Evolutionary conservation across 2,113 vertebrate species (phyloP).

Genomic region (Aegotheles bennettii): DNA sequence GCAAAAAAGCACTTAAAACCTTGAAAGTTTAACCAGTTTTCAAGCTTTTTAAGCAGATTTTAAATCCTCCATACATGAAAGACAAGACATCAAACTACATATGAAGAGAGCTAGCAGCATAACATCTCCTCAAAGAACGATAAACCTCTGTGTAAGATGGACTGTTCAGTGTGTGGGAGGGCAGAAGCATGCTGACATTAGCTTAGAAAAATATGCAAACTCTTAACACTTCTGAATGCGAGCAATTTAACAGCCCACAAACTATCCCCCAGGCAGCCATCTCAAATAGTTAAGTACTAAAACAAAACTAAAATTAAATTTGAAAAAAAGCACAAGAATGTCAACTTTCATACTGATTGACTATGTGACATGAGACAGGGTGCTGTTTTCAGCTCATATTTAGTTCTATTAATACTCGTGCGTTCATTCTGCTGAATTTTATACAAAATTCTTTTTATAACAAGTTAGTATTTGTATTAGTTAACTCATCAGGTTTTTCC

Average conservation of each 20-base stretch:
- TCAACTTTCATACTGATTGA: background rate
- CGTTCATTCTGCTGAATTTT: background rate
- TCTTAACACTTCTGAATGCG: constrained; percentile 11
- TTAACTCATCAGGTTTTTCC: background rate
- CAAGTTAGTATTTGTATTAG: background rate
- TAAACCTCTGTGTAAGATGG: background rate
- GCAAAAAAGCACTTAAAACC: background rate
- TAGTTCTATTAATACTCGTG: background rate
- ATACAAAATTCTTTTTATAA: background rate
- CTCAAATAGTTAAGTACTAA: background rate
- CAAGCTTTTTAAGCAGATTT: background rate
- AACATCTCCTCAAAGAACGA: background rate
- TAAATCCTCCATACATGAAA: background rate
- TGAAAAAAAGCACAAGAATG: background rate
- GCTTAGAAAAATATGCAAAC: constrained; percentile 46
- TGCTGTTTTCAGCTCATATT: background rate
- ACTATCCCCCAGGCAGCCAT: constrained; percentile 12
- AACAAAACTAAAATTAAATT: background rate
- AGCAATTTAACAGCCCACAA: constrained; percentile 11
- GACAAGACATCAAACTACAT: background rate
- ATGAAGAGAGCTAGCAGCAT: background rate
- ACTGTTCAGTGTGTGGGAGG: constrained; percentile 1
- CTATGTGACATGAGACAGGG: background rate
- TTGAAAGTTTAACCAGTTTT: background rate
- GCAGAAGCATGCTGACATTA: constrained; percentile 1